Conservation (phyloP, 2,797 vertebrate species). For the Gymnothorax reevesii region DNA sequence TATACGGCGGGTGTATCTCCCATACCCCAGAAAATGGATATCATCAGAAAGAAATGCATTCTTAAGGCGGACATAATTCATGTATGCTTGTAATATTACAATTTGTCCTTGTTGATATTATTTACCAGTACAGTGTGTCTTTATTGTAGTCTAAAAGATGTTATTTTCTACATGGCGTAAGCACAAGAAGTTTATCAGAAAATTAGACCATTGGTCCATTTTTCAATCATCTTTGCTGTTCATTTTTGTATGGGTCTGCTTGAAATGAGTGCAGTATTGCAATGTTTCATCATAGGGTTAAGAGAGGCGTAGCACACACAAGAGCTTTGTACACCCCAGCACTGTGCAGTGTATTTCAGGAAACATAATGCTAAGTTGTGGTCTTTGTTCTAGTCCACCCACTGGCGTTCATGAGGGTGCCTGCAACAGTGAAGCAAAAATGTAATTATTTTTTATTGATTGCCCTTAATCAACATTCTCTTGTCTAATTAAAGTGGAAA, state of each 20-base stretch:
- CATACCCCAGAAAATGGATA: background rate
- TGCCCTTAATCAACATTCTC: constrained; percentile 18
- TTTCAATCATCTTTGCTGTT: background rate
- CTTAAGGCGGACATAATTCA: background rate
- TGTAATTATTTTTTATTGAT: constrained; percentile 8
- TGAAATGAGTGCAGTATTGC: background rate
- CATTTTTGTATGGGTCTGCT: background rate
- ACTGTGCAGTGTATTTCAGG: constrained; percentile 8
- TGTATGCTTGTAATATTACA: constrained; percentile 2
- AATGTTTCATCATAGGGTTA: background rate
- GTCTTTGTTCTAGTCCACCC: background rate
- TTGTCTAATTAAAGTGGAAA: constrained; percentile 52
- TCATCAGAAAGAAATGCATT: background rate
- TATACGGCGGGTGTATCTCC: background rate
- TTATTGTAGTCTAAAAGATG: background rate
- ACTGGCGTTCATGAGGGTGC: background rate
- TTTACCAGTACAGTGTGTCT: background rate
- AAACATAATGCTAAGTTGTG: background rate
- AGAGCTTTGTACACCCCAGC: background rate
- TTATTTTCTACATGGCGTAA: background rate
- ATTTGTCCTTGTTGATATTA: background rate
- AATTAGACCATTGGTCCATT: background rate
- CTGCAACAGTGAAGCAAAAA: background rate
- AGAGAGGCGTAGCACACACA: background rate
- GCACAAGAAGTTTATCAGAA: background rate